Evolutionary conservation across 2,888 invertebrate species (phyloP), one percentile per base, ranked within the genome.

Genomic region (Apotomis turbidana): DNA sequence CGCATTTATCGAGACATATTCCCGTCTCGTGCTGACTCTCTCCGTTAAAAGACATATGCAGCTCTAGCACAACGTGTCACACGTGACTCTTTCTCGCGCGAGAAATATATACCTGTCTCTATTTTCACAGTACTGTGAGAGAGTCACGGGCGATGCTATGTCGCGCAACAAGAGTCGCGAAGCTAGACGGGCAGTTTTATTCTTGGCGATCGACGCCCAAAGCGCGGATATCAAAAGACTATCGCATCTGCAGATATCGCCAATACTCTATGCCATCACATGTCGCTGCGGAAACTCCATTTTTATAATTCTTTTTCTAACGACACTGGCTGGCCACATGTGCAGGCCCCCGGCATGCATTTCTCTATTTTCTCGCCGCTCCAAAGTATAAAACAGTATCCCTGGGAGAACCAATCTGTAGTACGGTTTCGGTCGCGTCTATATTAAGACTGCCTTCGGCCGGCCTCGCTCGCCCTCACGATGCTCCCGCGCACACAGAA

Each of bases 401-500:
- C 89, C 88, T 81, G 90, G 86, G 87, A 83, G 87, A 83, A 82
- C 74, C 80, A 82, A 81, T 83, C 83, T 76, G 81, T 86, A 90
- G 90, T 90, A 79, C 81, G 89, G 87, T 86, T 90, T 79, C 81
- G 89, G 87, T 86, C 87, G 89, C 85, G 75, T 91, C 93, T 93
- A 93, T 84, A 91, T 92, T 90, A 92, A 92, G 92, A 92, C 83
- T 88, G 85, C 83, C 86, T 85, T 82, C 85, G 80, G 55, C 80
- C 83, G 90, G 87, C 91, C 91, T 91, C 90, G 88, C 66, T 0
- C 55, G 55, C 46, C 44, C 12, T 74, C 83, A 83, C 76, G 77
- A 93, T 93, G 93, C 88, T 87, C 81, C 76, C 80, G 87, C 91
- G 90, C 92, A 91, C 82, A 85, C 78, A 81, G 79, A 81, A 78